A percentile compares a stretch with the other conserved stretches of the same genome.
Conservation (phyloP, 1,140 invertebrate species). For the Grapholita molesta region DNA sequence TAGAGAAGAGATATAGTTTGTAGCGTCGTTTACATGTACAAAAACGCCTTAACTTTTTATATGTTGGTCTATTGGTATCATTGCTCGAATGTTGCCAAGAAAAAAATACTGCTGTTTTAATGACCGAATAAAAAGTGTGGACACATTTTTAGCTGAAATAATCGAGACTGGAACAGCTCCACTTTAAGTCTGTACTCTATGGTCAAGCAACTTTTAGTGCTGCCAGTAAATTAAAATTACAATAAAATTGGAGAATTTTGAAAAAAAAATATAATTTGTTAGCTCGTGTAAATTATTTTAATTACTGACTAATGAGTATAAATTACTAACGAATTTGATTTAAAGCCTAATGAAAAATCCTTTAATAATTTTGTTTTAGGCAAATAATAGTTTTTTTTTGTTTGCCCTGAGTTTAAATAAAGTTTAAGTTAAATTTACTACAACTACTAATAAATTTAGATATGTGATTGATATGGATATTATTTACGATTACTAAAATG, state of each 20-base stretch:
- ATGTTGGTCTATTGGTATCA: not conserved
- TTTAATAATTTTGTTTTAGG: too few species aligned
- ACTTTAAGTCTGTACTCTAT: not conserved
- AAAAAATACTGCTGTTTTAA: not conserved
- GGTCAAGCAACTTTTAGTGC: not conserved
- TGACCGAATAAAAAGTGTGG: not conserved
- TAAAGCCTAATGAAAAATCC: too few species aligned
- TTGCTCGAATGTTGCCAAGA: not conserved
- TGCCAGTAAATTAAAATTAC: not conserved
- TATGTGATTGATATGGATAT: too few species aligned
- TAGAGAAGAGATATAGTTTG: not conserved
- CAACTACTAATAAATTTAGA: too few species aligned
- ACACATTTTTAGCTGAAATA: not conserved
- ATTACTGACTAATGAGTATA: too few species aligned
- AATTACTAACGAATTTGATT: too few species aligned
- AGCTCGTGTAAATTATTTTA: too few species aligned
- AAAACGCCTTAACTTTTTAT: not conserved
- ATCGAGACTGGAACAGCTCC: not conserved
- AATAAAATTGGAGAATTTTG: not conserved
- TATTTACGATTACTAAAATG: too few species aligned
- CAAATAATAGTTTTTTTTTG: too few species aligned
- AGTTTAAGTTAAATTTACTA: too few species aligned
- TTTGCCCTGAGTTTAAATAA: too few species aligned
- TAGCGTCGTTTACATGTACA: not conserved
- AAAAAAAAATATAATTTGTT: too few species aligned